Evolutionary conservation across 2,888 invertebrate species (phyloP).

Genomic region (Agriopis aurantiaria): DNA sequence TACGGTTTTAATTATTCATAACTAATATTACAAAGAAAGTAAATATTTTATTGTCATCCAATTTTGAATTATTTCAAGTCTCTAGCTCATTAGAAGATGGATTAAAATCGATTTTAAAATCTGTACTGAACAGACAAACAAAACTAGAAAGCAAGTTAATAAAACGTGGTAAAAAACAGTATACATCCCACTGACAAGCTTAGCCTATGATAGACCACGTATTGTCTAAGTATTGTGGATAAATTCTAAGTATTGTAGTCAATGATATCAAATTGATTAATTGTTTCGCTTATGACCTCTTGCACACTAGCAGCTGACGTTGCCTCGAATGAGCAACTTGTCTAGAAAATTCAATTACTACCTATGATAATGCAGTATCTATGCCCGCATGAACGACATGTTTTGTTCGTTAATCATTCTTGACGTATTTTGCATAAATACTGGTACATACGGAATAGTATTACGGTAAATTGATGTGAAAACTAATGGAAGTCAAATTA

Average conservation of each 20-base stretch:
- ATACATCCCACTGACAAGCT: no score
- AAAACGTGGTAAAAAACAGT: not conserved
- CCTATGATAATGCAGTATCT: conserved; percentile 25
- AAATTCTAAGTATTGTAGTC: not conserved
- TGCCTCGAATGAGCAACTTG: conserved; percentile 35
- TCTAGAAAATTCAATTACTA: conserved; percentile 39
- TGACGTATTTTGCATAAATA: conserved; percentile 35
- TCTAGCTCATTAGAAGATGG: no score
- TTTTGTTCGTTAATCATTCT: conserved; percentile 35
- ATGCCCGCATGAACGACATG: conserved; percentile 20
- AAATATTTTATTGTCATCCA: no score
- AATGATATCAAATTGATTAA: conserved; percentile 5
- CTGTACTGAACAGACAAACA: no score
- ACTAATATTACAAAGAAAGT: no score
- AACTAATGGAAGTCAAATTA: conserved; percentile 11
- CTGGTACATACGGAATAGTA: not conserved
- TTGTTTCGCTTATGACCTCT: conserved; percentile 19
- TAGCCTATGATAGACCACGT: not conserved
- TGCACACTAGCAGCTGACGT: conserved; percentile 17
- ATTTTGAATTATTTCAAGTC: no score
- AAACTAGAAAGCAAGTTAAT: not conserved
- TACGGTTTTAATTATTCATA: no score
- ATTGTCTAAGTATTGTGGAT: not conserved
- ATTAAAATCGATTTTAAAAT: no score
- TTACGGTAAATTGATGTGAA: conserved; percentile 12